Percentiles rank a stretch among this genome's conserved stretches.
phyloP scores from a whole-genome alignment of 1,140 invertebrate genomes.

The Polypedilum pembai region DNA sequence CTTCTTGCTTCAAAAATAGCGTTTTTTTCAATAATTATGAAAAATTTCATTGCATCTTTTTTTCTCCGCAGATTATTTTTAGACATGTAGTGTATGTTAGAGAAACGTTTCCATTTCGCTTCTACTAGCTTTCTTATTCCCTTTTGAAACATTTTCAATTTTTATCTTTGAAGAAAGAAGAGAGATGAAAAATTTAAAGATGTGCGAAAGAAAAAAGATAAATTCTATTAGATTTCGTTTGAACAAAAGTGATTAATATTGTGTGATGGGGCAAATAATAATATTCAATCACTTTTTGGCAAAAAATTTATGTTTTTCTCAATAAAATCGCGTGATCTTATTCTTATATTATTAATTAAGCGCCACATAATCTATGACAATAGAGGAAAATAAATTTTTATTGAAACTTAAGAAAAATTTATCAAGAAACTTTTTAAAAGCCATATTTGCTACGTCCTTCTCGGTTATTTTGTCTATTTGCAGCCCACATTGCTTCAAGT shows the following conservation, averaged over 20 bases:
- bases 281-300: not conserved
- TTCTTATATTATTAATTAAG: not conserved
- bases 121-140: not conserved
- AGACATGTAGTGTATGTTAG: conserved; percentile 1
- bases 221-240: not conserved
- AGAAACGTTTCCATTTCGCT: conserved; percentile 10
- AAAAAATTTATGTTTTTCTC: not conserved
- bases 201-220: not conserved
- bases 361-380: not conserved
- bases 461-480: conserved; percentile 71
- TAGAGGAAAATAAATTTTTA: not conserved
- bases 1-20: not conserved
- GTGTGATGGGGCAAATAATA: not conserved
- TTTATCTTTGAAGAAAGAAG: not conserved
- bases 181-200: conserved; percentile 6
- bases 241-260: not conserved
- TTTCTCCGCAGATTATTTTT: conserved; percentile 12
- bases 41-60: conserved; percentile 11
- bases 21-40: conserved; percentile 4
- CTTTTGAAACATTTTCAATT: not conserved
- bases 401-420: not conserved
- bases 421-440: conserved; percentile 50
- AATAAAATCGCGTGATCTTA: not conserved
- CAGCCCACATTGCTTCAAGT: conserved; percentile 88
- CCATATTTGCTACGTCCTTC: conserved; percentile 86